Evolutionary conservation across 1,140 invertebrate species (phyloP).

Genomic region (Caenorhabditis brenneri): DNA sequence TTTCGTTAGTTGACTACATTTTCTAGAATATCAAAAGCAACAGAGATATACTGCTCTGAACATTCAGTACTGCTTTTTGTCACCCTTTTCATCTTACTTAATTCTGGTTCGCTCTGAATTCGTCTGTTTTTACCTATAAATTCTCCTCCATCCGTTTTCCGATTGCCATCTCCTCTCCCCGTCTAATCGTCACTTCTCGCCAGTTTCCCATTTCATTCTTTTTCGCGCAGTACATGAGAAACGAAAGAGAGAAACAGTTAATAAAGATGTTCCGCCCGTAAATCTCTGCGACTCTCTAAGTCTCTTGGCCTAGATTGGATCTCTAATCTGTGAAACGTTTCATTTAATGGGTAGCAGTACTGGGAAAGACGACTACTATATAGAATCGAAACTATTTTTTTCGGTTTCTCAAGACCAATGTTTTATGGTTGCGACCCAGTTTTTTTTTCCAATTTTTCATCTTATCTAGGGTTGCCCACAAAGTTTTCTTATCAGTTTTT

Average conservation of each 20-base stretch:
- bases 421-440: too few species aligned
- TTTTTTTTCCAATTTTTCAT: too few species aligned
- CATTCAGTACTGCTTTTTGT: too few species aligned
- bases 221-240: constrained; percentile 19
- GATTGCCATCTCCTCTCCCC: neutral
- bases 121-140: too few species aligned
- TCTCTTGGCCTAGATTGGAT: neutral
- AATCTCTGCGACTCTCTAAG: neutral
- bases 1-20: too few species aligned
- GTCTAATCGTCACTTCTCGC: neutral
- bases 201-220: neutral
- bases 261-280: constrained; percentile 20
- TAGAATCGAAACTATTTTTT: neutral
- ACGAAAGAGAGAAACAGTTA: neutral
- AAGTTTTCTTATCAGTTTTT: too few species aligned
- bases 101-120: too few species aligned
- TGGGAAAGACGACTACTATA: neutral
- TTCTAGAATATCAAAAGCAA: too few species aligned
- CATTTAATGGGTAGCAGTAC: neutral
- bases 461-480: too few species aligned
- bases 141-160: too few species aligned
- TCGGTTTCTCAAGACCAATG: neutral
- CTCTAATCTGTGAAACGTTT: constrained; percentile 11
- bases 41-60: too few species aligned
- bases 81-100: too few species aligned